Base-by-base conservation (phyloP, 2,888 invertebrate genomes). In the Heliconius erato region DNA sequence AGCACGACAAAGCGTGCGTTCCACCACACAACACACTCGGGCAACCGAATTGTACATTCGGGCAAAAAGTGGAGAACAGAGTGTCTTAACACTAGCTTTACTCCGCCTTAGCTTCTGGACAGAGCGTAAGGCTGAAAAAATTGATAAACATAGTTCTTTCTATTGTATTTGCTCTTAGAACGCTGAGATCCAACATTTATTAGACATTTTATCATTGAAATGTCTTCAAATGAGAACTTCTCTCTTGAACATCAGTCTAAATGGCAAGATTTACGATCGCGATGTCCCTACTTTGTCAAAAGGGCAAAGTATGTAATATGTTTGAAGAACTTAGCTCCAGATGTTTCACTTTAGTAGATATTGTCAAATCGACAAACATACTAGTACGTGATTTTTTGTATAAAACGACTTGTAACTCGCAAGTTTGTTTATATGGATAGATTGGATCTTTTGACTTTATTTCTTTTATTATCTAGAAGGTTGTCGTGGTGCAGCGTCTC, bases 331-430 rank as follows among this genome's bases (percentile, higher is more conserved):
- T 74, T 76, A 35, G 74, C 67, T 79, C 71, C 81, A 84, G 72
- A 59, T 84, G 76, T 68, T 67, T 59, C 69, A 74, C 28, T 77
- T 76, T 72, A 35, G 35, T 72, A 35, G 32, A 49, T 65, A 26
- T 59, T 65, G 63, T 81, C 67, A 82, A 69, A 74, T 79, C 54
- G 54, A 79, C 79, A 49, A 59, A 79, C 63, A 76, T 79, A 40
- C 40, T 11, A 11, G 40, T 40, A 77, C 78, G 69, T 49, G 49
- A 35, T 71, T 63, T 63, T 63, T n/a, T 63, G 23, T 12, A 63
- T n/a, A n/a, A 63, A 63, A 63, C 9, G n/a, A 63, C 23, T 7
- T n/a, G 63, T 11, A n/a, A n/a, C n/a, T n/a, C 12, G 23, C n/a
- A 63, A 63, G 23, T 63, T 63, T 63, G n/a, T 63, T 9, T 12